Percentiles rank a stretch among this genome's conserved stretches.
Conservation (phyloP, 2,888 invertebrate genomes). For the Tetramorium bicarinatum region DNA sequence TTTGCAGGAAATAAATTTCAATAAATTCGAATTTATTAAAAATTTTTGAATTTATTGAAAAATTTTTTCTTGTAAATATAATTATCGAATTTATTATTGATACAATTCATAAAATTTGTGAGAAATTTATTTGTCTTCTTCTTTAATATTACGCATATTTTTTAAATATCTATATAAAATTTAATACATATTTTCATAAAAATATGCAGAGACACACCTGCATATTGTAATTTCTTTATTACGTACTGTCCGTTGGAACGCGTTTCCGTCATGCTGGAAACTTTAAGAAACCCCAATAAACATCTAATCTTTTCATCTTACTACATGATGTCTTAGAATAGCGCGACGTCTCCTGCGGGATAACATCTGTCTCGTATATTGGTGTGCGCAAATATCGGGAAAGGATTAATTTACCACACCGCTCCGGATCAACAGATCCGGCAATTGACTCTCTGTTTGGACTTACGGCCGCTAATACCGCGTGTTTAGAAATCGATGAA, state of each 20-base stretch:
- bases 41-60: background rate
- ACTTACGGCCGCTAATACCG: conserved; percentile 5
- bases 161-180: background rate
- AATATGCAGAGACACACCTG: background rate
- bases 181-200: background rate
- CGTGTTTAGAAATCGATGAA: conserved; percentile 64
- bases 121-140: background rate
- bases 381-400: background rate
- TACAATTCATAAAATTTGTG: background rate
- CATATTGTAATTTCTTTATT: background rate
- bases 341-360: background rate
- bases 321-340: background rate
- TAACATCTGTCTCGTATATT: conserved; percentile 22
- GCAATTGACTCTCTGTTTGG: conserved; percentile 25
- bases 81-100: background rate
- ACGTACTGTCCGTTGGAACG: background rate
- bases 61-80: background rate
- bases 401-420: conserved; percentile 26
- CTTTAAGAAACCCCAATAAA: background rate
- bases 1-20: background rate
- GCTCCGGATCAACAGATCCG: conserved; percentile 3
- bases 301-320: background rate
- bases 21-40: background rate
- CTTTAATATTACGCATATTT: background rate
- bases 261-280: background rate